Evolutionary conservation across 2,888 invertebrate genomes (phyloP).

Genomic region (Criorhina ranunculi): DNA sequence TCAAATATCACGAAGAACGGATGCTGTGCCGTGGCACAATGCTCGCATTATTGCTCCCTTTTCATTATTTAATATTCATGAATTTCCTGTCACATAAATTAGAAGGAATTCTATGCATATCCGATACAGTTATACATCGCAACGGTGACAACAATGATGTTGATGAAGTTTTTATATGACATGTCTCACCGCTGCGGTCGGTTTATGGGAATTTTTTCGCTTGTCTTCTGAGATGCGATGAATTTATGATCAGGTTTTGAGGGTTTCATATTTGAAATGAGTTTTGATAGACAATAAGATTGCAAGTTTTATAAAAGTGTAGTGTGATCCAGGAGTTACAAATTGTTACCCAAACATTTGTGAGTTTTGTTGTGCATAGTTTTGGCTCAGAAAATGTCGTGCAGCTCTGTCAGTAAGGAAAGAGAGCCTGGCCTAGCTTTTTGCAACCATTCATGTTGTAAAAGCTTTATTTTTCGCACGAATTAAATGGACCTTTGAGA

Average conservation of each 20-base stretch:
- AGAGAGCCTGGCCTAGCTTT: no score
- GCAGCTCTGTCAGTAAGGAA: no score
- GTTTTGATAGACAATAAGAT: background rate
- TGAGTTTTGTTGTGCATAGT: no score
- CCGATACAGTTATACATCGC: constrained; percentile 17
- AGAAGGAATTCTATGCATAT: constrained; percentile 38
- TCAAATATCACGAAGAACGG: constrained; percentile 33
- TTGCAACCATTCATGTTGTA: no score
- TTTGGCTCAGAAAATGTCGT: no score
- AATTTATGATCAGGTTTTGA: constrained; percentile 21
- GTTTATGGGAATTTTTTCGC: background rate
- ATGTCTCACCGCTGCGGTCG: constrained; percentile 1
- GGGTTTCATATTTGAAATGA: background rate
- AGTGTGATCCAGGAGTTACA: no score
- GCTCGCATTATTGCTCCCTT: background rate
- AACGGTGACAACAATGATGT: background rate
- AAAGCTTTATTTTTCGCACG: no score
- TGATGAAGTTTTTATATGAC: constrained; percentile 26
- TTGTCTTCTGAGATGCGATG: background rate
- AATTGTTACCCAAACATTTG: no score
- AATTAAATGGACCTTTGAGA: no score
- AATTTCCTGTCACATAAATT: constrained; percentile 44
- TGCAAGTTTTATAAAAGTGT: background rate
- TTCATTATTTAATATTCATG: constrained; percentile 48
- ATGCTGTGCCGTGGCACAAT: background rate